Evolutionary conservation across 2,888 invertebrate species (phyloP), one percentile per base, ranked within the genome.

Genomic region (Caenorhabditis angaria): DNA sequence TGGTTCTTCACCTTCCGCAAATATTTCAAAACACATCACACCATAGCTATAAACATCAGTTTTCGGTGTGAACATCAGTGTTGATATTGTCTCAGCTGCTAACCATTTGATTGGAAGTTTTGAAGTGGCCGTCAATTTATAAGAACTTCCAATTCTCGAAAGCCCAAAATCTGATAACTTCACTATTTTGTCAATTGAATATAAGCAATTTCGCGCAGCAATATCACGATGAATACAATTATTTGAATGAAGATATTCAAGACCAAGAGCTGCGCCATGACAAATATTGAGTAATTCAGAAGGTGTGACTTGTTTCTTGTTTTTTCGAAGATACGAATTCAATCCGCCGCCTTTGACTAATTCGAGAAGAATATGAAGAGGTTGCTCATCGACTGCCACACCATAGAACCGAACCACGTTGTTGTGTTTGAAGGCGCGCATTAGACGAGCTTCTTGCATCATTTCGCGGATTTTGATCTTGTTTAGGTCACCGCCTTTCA

Each of bases 401-500:
- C 77, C 77, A 47, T 74, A 70, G 47, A 75, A 28, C 18, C 74
- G 67, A 25, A 77, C 77, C 14, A 77, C 70, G 47, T 77, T 77
- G 25, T 57, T 59, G 54, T 77, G 74, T 18, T 69, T 57, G 50
- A 77, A 67, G 50, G 69, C 64, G 1, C 77, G 63, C 55, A 71
- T 71, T 24, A 77, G 61, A 12, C 77, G 61, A 6, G 77, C 77
- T 55, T 77, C 77, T 24, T 70, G 66, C 77, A 77, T 77, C 74
- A 77, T 69, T 32, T 77, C 77, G 20, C 67, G 66, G 32, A 77
- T 74, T 56, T 77, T 77, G 25, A 50, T 54, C 29, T 77, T 77
- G 25, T 50, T 61, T 58, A 67, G 27, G 28, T 62, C 65, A 24
- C 58, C 50, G 28, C 48, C 70, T 35, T 71, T 71, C 22, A 66